Evolutionary conservation across 2,113 vertebrate species (phyloP).

Genomic region (Entelurus aequoreus): DNA sequence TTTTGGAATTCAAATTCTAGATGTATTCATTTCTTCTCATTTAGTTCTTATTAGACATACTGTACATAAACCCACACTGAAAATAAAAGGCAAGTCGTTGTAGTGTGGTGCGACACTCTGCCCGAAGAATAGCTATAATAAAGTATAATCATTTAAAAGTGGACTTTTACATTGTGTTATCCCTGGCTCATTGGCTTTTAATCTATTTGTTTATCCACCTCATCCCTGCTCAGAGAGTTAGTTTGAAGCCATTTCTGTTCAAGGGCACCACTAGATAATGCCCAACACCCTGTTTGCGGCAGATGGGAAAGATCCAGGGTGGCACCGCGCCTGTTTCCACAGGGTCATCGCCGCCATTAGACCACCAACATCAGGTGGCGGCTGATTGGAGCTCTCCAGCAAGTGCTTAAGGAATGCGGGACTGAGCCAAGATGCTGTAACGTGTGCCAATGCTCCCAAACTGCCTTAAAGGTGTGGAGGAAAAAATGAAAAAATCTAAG

Average conservation of each 20-base stretch:
- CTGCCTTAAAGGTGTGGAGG: conserved; percentile 23
- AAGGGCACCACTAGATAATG: conserved; percentile 58
- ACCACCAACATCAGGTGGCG: conserved; percentile 59
- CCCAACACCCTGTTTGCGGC: conserved; percentile 34
- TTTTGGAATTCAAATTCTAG: too few species aligned
- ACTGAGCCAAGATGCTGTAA: conserved; percentile 34
- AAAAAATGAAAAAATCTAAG: conserved; percentile 5
- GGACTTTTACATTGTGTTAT: background rate
- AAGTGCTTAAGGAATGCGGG: conserved; percentile 33
- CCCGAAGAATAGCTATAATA: background rate
- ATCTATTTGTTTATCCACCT: conserved; percentile 8
- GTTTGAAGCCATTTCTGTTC: conserved; percentile 40
- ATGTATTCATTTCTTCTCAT: too few species aligned
- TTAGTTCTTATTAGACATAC: background rate
- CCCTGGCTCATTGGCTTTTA: conserved; percentile 18
- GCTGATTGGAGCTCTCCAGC: conserved; percentile 47
- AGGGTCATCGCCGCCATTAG: conserved; percentile 68
- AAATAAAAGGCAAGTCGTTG: background rate
- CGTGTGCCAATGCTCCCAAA: conserved; percentile 18
- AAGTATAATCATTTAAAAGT: conserved; percentile 5
- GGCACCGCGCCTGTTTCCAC: conserved; percentile 57
- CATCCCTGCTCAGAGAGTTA: conserved; percentile 20
- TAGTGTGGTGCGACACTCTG: background rate
- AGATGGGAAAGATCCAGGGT: conserved; percentile 66
- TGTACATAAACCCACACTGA: background rate